Conservation (phyloP, 2,797 vertebrate genomes). For the Lycodopsis pacificus region DNA sequence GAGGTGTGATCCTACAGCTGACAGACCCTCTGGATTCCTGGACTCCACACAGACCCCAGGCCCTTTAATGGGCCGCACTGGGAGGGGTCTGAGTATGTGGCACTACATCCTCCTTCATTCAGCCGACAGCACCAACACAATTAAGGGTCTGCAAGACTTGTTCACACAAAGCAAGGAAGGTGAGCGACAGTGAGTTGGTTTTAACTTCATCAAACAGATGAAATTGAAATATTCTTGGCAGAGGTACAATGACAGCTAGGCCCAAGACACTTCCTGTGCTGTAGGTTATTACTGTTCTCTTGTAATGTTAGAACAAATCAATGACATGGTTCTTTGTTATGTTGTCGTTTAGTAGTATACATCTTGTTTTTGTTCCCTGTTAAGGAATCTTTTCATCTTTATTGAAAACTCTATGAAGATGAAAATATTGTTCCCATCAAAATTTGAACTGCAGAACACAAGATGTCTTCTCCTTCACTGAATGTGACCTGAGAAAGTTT, state of each 20-base stretch:
- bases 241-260: neutral
- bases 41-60: conserved; percentile 38
- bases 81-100: conserved; percentile 6
- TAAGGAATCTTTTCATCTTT: no score
- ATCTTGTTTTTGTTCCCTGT: neutral
- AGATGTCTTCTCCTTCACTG: no score
- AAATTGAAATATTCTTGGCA: neutral
- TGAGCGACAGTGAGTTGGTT: neutral
- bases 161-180: neutral
- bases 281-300: no score
- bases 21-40: conserved; percentile 38
- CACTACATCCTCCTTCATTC: neutral
- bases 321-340: neutral
- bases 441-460: no score
- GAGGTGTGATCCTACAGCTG: conserved; percentile 65
- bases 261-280: no score
- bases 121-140: neutral
- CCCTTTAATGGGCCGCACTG: conserved; percentile 27
- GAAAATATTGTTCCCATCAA: no score
- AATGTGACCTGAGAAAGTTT: no score
- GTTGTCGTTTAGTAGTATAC: neutral
- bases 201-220: neutral
- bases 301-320: no score
- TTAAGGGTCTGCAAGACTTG: neutral
- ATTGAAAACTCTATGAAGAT: no score